These are phyloP conservation scores for Eudasyphora cyanicolor DNA, from an alignment of 2,888 invertebrate genomes.

Conservation along the genomic window DNA sequence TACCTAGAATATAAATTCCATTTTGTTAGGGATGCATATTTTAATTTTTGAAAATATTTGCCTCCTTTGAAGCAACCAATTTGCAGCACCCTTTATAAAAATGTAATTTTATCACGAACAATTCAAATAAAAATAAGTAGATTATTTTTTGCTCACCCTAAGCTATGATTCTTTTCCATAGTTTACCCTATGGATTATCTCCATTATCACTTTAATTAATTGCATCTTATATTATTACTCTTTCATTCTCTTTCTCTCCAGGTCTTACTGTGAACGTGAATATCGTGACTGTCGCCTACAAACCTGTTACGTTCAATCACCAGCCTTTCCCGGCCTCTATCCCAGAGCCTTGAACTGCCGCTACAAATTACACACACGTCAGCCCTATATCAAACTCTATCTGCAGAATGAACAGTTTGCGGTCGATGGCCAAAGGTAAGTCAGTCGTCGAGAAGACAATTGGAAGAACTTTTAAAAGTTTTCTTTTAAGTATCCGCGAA, in stretches of 20 bases:
- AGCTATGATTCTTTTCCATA: too few relatives aligned
- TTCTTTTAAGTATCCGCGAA: slow-evolving; percentile 22
- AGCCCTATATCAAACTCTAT: slow-evolving; percentile 94
- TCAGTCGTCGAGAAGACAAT: neutral
- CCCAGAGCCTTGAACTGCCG: slow-evolving; percentile 94
- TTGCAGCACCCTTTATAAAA: too few relatives aligned
- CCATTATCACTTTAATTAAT: neutral
- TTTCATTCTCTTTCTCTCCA: slow-evolving; percentile 73
- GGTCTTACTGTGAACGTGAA: slow-evolving; percentile 92
- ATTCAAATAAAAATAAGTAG: too few relatives aligned
- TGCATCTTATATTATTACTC: neutral
- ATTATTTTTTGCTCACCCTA: too few relatives aligned
- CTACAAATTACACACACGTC: slow-evolving; percentile 92
- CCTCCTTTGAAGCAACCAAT: too few relatives aligned
- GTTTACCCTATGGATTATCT: neutral
- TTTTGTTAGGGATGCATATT: too few relatives aligned
- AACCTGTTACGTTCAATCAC: slow-evolving; percentile 96
- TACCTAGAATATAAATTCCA: too few relatives aligned
- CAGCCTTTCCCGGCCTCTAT: slow-evolving; percentile 95
- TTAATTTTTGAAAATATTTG: too few relatives aligned
- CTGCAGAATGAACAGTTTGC: slow-evolving; percentile 96
- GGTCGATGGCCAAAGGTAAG: slow-evolving; percentile 90
- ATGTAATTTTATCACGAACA: too few relatives aligned
- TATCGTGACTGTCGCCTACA: slow-evolving; percentile 93
- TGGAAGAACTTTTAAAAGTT: slow-evolving; percentile 11